Evolutionary conservation across 2,113 vertebrate species (phyloP), one percentile per base, ranked within the genome.

Genomic region (Calypte anna): DNA sequence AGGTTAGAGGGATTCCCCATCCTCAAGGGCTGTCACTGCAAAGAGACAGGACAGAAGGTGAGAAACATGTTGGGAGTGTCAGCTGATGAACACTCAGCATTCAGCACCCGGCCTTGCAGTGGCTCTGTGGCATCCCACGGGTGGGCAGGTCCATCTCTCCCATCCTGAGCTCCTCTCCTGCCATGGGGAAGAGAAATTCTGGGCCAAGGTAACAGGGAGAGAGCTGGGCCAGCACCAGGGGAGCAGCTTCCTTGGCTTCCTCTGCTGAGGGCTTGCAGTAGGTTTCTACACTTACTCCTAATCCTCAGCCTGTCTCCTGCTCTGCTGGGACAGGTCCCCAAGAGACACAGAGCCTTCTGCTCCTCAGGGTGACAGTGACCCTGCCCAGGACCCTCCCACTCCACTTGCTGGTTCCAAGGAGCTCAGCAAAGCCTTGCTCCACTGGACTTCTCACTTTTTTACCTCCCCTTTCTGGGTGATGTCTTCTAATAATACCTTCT

Each of bases 401-500:
- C 50, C 5, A 0, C 8, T 63, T 3, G 0, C 36, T 0, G 2
- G 13, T 58, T 33, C 58, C 2, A 4, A 31, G 28, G 50, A 69
- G 25, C 3, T 1, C 70, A 67, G 86, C 43, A 81, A 57, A 78
- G 57, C 76, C 69, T 77, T 5, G 3, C 79, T 83, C 57, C 53
- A 28, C 91, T 88, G 90, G 76, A 81, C 90, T 82, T 86, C 87
- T 88, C 88, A 28, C 84, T 93, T 91, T 88, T 80, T 64, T 77
- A 28, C 79, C 58, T 95, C 76, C 69, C 78, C 69, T 91, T 95
- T 59, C 27, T 75, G 88, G 4, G 2, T 86, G 88, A 90, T 95
- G 95, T 95, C 85, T 96, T 96, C 90, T 94, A 93, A 96, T 95
- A 95, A 97, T 95, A 83, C 95, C 93, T 95, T 63, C 90, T 77